Evolutionary conservation across 2,888 invertebrate species (phyloP), one percentile per base, ranked within the genome.

Genomic region (Tigriopus californicus): DNA sequence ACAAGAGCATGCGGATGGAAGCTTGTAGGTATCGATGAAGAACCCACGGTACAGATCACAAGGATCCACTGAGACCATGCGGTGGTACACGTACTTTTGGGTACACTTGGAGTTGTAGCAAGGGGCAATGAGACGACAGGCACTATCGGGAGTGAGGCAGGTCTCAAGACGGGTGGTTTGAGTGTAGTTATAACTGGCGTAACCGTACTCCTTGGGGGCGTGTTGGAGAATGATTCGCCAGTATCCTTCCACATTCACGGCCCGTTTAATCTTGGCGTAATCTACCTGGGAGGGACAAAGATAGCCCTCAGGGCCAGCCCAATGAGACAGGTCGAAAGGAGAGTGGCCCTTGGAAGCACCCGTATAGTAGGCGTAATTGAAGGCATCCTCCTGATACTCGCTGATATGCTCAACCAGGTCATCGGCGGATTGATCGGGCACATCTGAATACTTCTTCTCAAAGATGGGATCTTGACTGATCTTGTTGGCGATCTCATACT

Each of bases 1-100:
- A 61, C 68, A 68, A 15, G 67, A 64, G 61, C 68, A 68, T 10
- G 65, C 67, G 4, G 66, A 66, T 3, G 68, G 68, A 20, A 68
- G 63, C 41, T 65, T 64, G 65, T 67, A 68, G 22, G 66, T 63
- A 62, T 68, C 68, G 42, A 67, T 67, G 64, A 67, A 68, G 51
- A 68, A 64, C 1, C 68, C 68, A 59, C 62, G 64, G 62, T 64
- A 64, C 20, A 64, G 62, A 41, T 66, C 64, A 48, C 66, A 66
- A 15, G 65, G 65, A 59, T 66, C 65, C 42, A 60, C 63, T 49
- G 66, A 66, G 22, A 66, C 63, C 61, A 66, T 61, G 51, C 66
- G 63, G 62, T 66, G 66, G 62, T 65, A 65, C 58, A 64, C 62
- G 57, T 61, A 65, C 63, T 66, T 65, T 63, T 66, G 66, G 46